A percentile compares a stretch with the other conserved stretches of the same genome.
Conservation (phyloP, 2,888 invertebrate genomes). For the Eupithecia inturbata region DNA sequence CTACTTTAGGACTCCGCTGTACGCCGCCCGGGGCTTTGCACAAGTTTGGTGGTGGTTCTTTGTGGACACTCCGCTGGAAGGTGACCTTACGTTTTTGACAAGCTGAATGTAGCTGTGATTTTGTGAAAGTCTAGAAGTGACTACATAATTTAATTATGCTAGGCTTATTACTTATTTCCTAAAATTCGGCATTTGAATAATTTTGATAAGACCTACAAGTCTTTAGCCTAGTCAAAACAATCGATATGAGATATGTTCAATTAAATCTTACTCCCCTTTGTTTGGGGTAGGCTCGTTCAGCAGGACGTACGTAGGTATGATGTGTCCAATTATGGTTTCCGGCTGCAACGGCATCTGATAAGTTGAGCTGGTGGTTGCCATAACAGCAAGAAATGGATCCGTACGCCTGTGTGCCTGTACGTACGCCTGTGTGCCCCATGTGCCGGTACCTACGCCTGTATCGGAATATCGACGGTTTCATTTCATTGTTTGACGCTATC, state of each 20-base stretch:
- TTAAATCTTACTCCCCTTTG: too few species aligned
- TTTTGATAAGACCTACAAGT: not conserved
- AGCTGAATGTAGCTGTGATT: not conserved
- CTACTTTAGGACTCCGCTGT: slow-evolving; percentile 40
- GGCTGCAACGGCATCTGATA: slow-evolving; percentile 17
- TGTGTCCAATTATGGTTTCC: not conserved
- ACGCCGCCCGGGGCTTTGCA: not conserved
- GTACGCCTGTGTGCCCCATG: slow-evolving; percentile 45
- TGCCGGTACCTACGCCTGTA: slow-evolving; percentile 51
- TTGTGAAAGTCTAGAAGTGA: not conserved
- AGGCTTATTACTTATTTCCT: not conserved
- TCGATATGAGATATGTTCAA: too few species aligned
- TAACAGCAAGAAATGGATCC: slow-evolving; percentile 39
- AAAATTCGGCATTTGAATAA: too few species aligned
- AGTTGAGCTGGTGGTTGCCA: slow-evolving; percentile 1
- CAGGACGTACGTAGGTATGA: not conserved
- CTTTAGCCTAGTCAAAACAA: not conserved
- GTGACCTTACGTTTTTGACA: not conserved
- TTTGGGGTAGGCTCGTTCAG: not conserved
- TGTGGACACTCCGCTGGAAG: not conserved
- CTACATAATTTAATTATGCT: not conserved
- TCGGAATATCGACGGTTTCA: slow-evolving; percentile 71
- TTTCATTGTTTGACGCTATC: slow-evolving; percentile 78
- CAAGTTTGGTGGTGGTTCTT: not conserved
- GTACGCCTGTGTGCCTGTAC: slow-evolving; percentile 48